These are phyloP conservation scores for Apis laboriosa DNA, from an alignment of 1,140 invertebrate species.

Conservation along the genomic window DNA sequence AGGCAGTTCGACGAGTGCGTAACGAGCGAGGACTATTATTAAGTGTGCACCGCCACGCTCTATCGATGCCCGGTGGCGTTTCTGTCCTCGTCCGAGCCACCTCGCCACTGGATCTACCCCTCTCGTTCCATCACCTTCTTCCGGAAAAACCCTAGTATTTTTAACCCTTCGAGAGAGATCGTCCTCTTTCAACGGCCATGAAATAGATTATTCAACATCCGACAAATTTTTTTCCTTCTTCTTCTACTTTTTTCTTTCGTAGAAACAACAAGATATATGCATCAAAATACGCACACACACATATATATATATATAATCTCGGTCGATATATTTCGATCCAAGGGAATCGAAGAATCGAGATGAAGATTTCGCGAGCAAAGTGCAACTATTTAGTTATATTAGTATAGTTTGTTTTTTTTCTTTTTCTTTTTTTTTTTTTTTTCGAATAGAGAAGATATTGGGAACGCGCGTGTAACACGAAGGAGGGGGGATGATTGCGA, in stretches of 20 bases:
- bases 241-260: background rate
- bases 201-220: background rate
- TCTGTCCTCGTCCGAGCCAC: conserved; percentile 21
- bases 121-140: background rate
- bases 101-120: conserved; percentile 5
- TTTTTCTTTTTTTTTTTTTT: too few relatives aligned
- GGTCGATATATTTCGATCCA: background rate
- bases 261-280: too few relatives aligned
- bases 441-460: background rate
- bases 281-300: too few relatives aligned
- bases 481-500: background rate
- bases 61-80: conserved; percentile 54
- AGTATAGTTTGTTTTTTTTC: too few relatives aligned
- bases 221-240: too few relatives aligned
- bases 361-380: background rate
- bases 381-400: background rate
- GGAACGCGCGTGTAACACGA: background rate
- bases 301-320: too few relatives aligned
- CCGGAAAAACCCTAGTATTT: background rate
- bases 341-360: background rate
- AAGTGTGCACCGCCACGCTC: conserved; percentile 51
- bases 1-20: conserved; percentile 63
- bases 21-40: conserved; percentile 64
- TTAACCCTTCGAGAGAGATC: background rate
- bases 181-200: background rate